Base-by-base conservation (phyloP, 2,888 invertebrate genomes). In the Sphaeridia pumilis region DNA sequence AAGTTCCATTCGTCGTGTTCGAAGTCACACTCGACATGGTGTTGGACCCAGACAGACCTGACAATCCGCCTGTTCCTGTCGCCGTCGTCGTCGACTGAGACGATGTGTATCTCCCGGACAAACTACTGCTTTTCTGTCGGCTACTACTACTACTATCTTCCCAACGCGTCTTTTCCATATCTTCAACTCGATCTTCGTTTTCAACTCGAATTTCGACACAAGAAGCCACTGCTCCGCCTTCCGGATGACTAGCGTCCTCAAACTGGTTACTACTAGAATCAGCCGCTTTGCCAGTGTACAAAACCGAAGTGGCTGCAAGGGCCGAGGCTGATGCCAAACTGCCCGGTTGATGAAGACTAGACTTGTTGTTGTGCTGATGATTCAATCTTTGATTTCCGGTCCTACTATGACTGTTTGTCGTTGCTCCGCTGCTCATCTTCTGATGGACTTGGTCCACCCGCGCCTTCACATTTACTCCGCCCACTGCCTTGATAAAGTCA, bases 271-370 rank as follows among this genome's bases (percentile, higher is more conserved):
- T 14, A 31, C n/a, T n/a, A 24, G 43, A n/a, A 43, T 43, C 24
- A 7, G 20, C 20, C 7, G 25, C 10, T 4, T 58, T 55, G 48
- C 56, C 49, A 7, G 58, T 57, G 50, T 59, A 60, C 43, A 64
- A 36, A 31, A 62, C 51, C 4, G 62, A 62, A 5, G 58, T 57
- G 7, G 61, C 62, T 27, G 64, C 50, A 7, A 60, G 62, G 24
- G 62, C 49, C 12, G 55, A 54, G 3, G 59, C 62, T 55, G 60
- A 61, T 12, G 60, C 64, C 50, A 64, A 58, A 55, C 59, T 62
- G 45, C 59, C 57, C 1, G 41, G 57, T 55, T 38, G 45, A 26
- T 26, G n/a, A 14, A n/a, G n/a, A n/a, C 14, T 7, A 7, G 27
- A 27, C n/a, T n/a, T 45, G 54, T 60, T 62, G 45, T 60, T 57